phyloP scores from a whole-genome alignment of 2,888 invertebrate genomes.

The Malthinus seriepunctatus region DNA sequence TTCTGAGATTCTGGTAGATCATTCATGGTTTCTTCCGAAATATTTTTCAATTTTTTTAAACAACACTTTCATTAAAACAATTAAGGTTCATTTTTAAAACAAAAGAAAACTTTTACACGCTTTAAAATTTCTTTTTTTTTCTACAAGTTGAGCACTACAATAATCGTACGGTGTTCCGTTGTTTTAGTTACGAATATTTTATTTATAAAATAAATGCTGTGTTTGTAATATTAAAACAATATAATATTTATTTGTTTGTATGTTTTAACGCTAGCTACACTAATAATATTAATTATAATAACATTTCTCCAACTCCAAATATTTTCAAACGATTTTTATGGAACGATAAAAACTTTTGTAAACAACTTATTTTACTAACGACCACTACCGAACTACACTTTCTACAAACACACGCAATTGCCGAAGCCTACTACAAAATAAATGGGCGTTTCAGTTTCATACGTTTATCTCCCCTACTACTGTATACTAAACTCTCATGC shows the following conservation, averaged over 20 bases:
- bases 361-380: constrained; percentile 20
- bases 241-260: constrained; percentile 24
- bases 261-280: constrained; percentile 21
- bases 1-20: constrained; percentile 44
- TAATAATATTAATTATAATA: constrained; percentile 24
- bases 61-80: too few relatives aligned
- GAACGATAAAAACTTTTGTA: constrained; percentile 28
- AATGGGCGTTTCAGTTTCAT: constrained; percentile 19
- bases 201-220: constrained; percentile 17
- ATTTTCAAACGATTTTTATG: constrained; percentile 22
- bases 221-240: constrained; percentile 15
- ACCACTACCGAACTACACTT: constrained; percentile 21
- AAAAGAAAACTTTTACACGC: too few relatives aligned
- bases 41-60: too few relatives aligned
- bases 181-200: neutral
- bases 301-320: constrained; percentile 15
- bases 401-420: constrained; percentile 20
- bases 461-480: constrained; percentile 16
- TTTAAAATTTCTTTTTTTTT: too few relatives aligned
- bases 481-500: constrained; percentile 6
- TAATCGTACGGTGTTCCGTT: too few relatives aligned
- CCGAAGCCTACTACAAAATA: constrained; percentile 12
- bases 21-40: constrained; percentile 35
- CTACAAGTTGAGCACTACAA: too few relatives aligned
- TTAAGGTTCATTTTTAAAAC: too few relatives aligned